Conservation (phyloP, 2,797 vertebrate genomes). For the Esox lucius region DNA sequence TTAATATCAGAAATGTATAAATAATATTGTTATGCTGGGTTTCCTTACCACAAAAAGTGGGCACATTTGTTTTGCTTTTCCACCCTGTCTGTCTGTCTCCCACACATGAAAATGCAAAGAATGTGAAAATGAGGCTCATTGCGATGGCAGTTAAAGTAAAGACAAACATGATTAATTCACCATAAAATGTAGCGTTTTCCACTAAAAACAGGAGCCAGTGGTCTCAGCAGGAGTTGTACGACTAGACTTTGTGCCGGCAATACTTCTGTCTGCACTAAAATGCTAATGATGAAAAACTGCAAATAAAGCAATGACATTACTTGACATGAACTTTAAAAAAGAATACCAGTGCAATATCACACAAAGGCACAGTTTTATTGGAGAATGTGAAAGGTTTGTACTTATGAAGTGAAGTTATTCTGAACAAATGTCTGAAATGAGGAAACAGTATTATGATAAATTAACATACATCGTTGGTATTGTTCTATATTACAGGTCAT, state of each 20-base stretch:
- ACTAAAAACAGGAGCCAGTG: constrained; percentile 65
- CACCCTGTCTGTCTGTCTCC: constrained; percentile 57
- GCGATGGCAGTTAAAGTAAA: constrained; percentile 60
- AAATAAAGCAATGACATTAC: constrained; percentile 11
- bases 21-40: constrained; percentile 66
- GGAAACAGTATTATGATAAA: not conserved
- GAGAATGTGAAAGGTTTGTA: not conserved
- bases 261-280: not conserved
- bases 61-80: constrained; percentile 44
- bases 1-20: constrained; percentile 51
- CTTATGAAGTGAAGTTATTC: not conserved
- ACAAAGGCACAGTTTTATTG: constrained; percentile 1
- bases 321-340: not conserved
- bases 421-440: not conserved
- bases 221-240: constrained; percentile 23
- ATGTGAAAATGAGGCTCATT: constrained; percentile 66
- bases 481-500: constrained; percentile 72
- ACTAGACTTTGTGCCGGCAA: not conserved
- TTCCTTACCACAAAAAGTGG: constrained; percentile 57
- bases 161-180: constrained; percentile 70
- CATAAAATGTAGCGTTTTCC: constrained; percentile 66
- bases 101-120: constrained; percentile 69
- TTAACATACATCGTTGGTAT: constrained; percentile 19
- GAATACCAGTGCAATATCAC: constrained; percentile 10
- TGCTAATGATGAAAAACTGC: constrained; percentile 1